Percentiles rank a stretch among this genome's conserved stretches.
phyloP scores from a whole-genome alignment of 2,797 vertebrate species.

The Decapterus maruadsi region DNA sequence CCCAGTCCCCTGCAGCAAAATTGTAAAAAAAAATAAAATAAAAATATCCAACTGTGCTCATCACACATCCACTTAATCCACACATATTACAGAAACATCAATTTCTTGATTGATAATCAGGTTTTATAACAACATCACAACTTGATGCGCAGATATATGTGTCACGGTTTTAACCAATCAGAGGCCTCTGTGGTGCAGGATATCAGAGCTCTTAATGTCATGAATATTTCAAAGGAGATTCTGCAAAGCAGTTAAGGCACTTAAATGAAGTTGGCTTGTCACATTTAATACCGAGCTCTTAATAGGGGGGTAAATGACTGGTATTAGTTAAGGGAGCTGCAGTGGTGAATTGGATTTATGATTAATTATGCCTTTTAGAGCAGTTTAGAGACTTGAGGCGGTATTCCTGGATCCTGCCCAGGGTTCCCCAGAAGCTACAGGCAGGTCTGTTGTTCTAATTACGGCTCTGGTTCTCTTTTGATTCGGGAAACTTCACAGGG shows the following conservation, averaged over 20 bases:
- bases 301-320: slow-evolving; percentile 14
- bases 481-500: slow-evolving; percentile 10
- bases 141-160: background rate
- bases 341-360: slow-evolving; percentile 2
- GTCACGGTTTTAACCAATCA: background rate
- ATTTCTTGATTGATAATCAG: background rate
- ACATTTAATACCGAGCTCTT: slow-evolving; percentile 19
- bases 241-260: slow-evolving; percentile 3
- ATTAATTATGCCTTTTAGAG: slow-evolving; percentile 17
- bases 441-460: slow-evolving; percentile 6
- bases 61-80: background rate
- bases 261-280: slow-evolving; percentile 20
- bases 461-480: background rate
- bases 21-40: too few relatives aligned
- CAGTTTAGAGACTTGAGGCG: slow-evolving; percentile 2
- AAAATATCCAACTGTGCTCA: background rate
- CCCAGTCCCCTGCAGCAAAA: background rate
- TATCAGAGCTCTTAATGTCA: background rate
- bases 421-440: background rate
- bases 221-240: background rate
- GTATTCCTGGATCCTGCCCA: background rate
- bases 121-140: background rate
- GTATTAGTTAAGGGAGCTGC: slow-evolving; percentile 21
- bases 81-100: background rate
- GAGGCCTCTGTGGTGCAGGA: background rate